Evolutionary conservation across 2,113 vertebrate genomes (phyloP), one percentile per base, ranked within the genome.

Genomic region (Cebidichthys violaceus): DNA sequence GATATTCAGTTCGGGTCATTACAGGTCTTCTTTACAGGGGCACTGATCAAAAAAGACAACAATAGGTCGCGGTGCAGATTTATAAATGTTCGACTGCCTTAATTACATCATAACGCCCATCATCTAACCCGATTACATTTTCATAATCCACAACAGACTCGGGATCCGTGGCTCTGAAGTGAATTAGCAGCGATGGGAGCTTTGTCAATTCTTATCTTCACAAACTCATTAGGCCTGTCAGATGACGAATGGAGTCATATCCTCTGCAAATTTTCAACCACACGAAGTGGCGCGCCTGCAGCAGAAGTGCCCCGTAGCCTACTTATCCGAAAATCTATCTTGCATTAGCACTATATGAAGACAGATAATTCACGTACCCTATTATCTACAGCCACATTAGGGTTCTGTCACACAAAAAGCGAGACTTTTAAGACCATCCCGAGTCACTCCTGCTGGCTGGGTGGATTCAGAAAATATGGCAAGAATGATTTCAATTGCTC

Each of bases 141-240:
- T 87, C 59, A 77, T 86, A 88, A 88, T 90, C 82, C 74, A 85
- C 87, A 79, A 84, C 84, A 84, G 86, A 90, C 73, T 72, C 74
- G 6, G 81, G 61, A 77, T 80, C 68, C 62, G 78, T 69, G 74
- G 45, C 79, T 13, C 71, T 43, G 67, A 83, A 90, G 71, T 39
- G 52, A 89, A 91, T 90, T 80, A 88, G 50, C 76, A 67, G 45
- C 65, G 70, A 86, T 18, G 29, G 70, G 71, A 87, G 70, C 60
- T 88, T 86, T 80, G 82, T 86, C 20, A 73, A 87, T 90, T 76
- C 77, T 79, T 78, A 90, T 89, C 85, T 77, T 66, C 64, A 85
- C 67, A 70, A 84, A 79, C 65, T 87, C 75, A 77, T 87, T 85
- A 76, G 66, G 33, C 20, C 59, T 55, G 70, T 54, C 81, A 57